Base-by-base conservation (phyloP, 2,797 vertebrate species). In the Diceros bicornis region DNA sequence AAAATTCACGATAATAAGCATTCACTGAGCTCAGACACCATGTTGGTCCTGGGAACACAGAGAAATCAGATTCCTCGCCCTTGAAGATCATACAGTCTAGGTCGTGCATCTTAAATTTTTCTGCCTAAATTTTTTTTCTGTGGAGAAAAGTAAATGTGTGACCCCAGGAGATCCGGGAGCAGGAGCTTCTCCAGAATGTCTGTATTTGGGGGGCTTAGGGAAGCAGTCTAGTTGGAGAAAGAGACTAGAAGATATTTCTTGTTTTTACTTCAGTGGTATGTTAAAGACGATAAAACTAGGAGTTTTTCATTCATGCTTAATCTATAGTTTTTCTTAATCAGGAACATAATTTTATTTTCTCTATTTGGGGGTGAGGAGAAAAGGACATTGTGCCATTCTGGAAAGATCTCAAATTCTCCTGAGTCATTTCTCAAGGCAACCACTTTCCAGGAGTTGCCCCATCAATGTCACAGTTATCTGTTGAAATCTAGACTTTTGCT, bases 391-490 rank as follows among this genome's bases (percentile, higher is more conserved):
- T n/a, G 3, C 32, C 17, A 0, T 72, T 32, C 23, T 61, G 16
- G 50, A 18, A 55, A 55, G 50, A 34, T 66, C 27, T 21, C 47
- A 25, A 27, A 13, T 44, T 41, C 62, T 72, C 20, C 3, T 44
- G 32, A 23, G 59, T 11, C 17, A 4, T 79, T 50, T 13, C 8
- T 16, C 7, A 17, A 44, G 23, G n/a, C 11, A 0, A 1, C 32
- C n/a, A 4, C 27, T 57, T 66, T 72, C 27, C 10, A 4, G 34
- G 9, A 62, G 34, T 74, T 77, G 23, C 4, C 4, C 18, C 7
- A 17, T n/a, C 12, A 1, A 20, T 21, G 7, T 1, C 11, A 23
- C n/a, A 11, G 27, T 21, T 32, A 13, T 47, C 23, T 7, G 20
- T 71, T 27, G 16, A 59, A 72, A 7, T 37, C 34, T 41, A 64